Base-by-base conservation (phyloP, 2,888 invertebrate species). In the Branchinecta sandiegonensis region DNA sequence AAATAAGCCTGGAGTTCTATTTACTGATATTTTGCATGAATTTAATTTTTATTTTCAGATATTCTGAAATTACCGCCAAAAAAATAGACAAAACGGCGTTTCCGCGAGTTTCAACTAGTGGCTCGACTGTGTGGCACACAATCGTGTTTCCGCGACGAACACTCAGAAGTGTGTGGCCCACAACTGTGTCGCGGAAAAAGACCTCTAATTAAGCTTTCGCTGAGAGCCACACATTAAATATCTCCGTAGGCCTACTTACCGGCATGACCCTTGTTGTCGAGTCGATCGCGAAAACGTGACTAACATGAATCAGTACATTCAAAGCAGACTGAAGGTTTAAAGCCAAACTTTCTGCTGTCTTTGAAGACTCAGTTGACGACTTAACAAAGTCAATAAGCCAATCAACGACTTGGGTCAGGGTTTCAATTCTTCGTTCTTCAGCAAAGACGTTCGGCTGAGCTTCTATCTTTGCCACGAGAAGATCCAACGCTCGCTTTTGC, bases 381-480 rank as follows among this genome's bases (percentile, higher is more conserved):
- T 56, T 56, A n/a, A 56, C 56, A 56, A 56, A 56, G n/a, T 56
- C 17, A 14, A 56, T 10, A 14, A 56, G 56, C 56, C 56, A 56
- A 72, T 74, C 70, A 9, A 67, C 66, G 13, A 74, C 67, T 46
- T 71, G 47, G 10, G 63, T 14, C 48, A 71, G 50, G 37, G 72
- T 48, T 23, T 67, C 47, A 9, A 50, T 50, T 11, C 37, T 50
- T 11, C 73, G 69, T 11, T 71, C 71, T 3, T 71, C 77, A 1
- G 76, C 74, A 67, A 85, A 83, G 73, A 85, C 84, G 71, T 83
- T 82, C 6, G 82, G 81, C 70, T 85, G 84, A 70, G 84, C 81
- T 72, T 88, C 86, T 9, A 95, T 80, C 77, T 93, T 90, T 10
- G 83, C 82, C 74, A 90, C 92, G 1, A 96, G 79, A 56, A 96